Conservation (phyloP, 2,113 vertebrate genomes). For the Orthonyx spaldingii region DNA sequence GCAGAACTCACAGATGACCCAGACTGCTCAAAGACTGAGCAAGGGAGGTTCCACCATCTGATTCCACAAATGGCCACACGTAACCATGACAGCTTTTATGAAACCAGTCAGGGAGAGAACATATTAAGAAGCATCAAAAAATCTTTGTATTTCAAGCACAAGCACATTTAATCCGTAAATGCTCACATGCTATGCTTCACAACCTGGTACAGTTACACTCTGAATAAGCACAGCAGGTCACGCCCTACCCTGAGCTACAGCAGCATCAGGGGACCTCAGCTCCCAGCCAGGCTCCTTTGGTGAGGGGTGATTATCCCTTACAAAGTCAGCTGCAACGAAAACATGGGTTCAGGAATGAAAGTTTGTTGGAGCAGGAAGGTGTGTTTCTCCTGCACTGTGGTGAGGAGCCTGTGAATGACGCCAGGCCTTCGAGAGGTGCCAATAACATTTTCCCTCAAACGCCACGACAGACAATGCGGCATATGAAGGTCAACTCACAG, state of each 20-base stretch:
- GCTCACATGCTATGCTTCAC: not conserved
- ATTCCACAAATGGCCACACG: not conserved
- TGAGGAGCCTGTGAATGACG: accelerated
- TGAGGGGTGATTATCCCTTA: not conserved
- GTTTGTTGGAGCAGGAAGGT: not conserved
- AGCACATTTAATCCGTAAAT: not conserved
- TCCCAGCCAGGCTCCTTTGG: not conserved
- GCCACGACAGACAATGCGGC: not conserved
- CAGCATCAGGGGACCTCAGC: not conserved
- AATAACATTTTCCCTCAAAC: not conserved
- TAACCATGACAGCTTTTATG: not conserved
- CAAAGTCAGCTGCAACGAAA: not conserved
- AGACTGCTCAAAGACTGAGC: not conserved
- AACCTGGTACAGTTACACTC: not conserved
- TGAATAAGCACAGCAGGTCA: not conserved
- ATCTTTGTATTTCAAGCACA: not conserved
- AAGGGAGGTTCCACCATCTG: not conserved
- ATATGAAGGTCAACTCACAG: no score
- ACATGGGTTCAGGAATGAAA: not conserved
- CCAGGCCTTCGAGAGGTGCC: not conserved
- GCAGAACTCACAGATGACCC: not conserved
- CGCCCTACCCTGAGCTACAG: not conserved
- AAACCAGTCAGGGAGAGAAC: not conserved
- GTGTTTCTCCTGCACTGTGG: not conserved
- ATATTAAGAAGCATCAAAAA: not conserved